Evolutionary conservation across 2,888 invertebrate genomes (phyloP), one percentile per base, ranked within the genome.

Genomic region (Drosophila subsilvestris): DNA sequence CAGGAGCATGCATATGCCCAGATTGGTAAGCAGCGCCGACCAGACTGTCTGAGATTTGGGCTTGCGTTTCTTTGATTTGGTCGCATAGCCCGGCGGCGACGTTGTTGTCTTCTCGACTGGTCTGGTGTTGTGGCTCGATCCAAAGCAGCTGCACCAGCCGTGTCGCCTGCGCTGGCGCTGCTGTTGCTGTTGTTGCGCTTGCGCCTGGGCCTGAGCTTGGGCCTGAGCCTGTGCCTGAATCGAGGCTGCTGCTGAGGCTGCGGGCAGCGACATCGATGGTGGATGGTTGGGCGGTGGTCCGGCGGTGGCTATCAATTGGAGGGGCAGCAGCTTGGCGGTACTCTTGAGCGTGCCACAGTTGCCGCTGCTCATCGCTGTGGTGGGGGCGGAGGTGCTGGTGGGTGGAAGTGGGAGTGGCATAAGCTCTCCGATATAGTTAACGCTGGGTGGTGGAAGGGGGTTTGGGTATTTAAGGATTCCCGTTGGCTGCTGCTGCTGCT

Each of bases 1-100:
- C 47, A 97, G 93, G 60, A 97, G 93, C 60, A 95, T 94, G 92
- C 97, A 97, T 91, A 97, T 97, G 79, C 96, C 95, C 82, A 97
- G 93, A 91, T 97, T 97, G 74, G 96, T 96, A 80, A 96, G 93
- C 74, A 96, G 94, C 14, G 96, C 95, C 61, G 96, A 95, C 92
- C 92, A 92, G 60, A 92, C 90, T 10, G 92, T 90, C 79, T 91
- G 91, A 2, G 89, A 66, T 51, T 84, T 78, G 51, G 79, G 87
- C 37, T 87, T 87, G 49, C 83, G 82, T 25, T 82, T 82, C 73
- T 83, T 90, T 1, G 78, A 70, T 37, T 83, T 83, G 80, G 68
- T 74, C 37, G 51, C 55, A 50, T 82, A 83, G 51, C 83, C 76
- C 2, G 86, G 83, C 14, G 88, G 83, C 6, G 37, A n/a, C n/a